Evolutionary conservation across 2,113 vertebrate genomes (phyloP).

Genomic region (Sporophila hypoxantha): DNA sequence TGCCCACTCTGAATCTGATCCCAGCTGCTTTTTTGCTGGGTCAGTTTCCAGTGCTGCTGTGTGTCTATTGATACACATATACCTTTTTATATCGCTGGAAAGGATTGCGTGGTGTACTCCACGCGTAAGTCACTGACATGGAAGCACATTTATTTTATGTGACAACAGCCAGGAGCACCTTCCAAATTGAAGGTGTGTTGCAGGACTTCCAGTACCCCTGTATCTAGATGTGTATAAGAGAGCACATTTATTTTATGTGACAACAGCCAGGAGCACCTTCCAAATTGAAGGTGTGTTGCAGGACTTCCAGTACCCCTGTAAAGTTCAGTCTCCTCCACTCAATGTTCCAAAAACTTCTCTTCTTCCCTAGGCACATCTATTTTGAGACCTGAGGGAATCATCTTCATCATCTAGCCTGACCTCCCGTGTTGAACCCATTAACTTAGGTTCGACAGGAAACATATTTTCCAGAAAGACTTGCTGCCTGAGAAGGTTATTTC

Average conservation of each 20-base stretch:
- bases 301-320: background rate
- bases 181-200: background rate
- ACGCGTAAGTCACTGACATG: background rate
- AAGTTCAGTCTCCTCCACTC: background rate
- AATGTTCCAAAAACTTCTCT: background rate
- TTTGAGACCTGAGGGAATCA: background rate
- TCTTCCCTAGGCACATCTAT: background rate
- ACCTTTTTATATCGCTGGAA: background rate
- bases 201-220: background rate
- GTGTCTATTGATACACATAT: background rate
- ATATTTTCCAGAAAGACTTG: conserved; percentile 19
- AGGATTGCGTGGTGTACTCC: background rate
- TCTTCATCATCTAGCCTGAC: background rate
- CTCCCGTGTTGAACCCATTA: background rate
- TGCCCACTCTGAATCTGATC: accelerated
- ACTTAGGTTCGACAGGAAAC: background rate
- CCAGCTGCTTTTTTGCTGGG: background rate
- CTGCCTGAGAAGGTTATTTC: conserved; percentile 28
- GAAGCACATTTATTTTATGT: background rate
- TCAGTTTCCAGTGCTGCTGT: background rate
- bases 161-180: background rate
- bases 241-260: background rate
- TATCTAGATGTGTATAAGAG: too few relatives aligned
- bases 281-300: background rate
- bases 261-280: background rate